Base-by-base conservation (phyloP, 2,113 vertebrate species). In the Xyrauchen texanus region DNA sequence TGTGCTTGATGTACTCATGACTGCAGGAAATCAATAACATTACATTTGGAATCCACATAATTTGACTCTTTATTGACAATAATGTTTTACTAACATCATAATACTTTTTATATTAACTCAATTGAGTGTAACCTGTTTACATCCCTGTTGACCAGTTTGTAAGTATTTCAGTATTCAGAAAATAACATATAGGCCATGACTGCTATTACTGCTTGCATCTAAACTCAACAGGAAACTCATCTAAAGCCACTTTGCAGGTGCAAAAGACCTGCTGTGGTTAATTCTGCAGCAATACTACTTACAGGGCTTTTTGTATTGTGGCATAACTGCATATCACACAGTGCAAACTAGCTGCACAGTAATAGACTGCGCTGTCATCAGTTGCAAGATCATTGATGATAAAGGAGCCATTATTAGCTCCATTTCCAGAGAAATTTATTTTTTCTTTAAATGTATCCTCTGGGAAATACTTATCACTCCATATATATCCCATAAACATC, bases 281-380 rank as follows among this genome's bases (percentile, higher is more conserved):
- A 63, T 63, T 63, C 15, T 42, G 58, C 15, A 58, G 44, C 12
- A 11, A n/a, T 68, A n/a, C 8, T 69, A 46, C 47, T 51, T 52
- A 12, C 46, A 44, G 21, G 62, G 64, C 61, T 80, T 85, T 77
- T 70, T 85, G 81, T 80, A 73, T 12, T 52, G 4, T 45, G 7
- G 6, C 42, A 58, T 13, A 57, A 42, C 13, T 5, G 74, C 49
- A 10, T 53, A 58, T 51, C 65, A 45, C 55, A 83, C 75, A 57
- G 80, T 84, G 80, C 68, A 55, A 77, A 68, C 80, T 81, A 16
- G 83, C 83, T 71, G 76, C 80, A 79, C 83, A 84, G 80, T 42
- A 84, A 71, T 82, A 85, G 65, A 78, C 63, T 58, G 75, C 64
- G 9, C 65, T 75, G 75, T 84, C 79, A n/a, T 5, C 65, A 2